A percentile compares a stretch with the other conserved stretches of the same genome.
phyloP scores from a whole-genome alignment of 2,797 vertebrate species.

The Fistularia commersonii region DNA sequence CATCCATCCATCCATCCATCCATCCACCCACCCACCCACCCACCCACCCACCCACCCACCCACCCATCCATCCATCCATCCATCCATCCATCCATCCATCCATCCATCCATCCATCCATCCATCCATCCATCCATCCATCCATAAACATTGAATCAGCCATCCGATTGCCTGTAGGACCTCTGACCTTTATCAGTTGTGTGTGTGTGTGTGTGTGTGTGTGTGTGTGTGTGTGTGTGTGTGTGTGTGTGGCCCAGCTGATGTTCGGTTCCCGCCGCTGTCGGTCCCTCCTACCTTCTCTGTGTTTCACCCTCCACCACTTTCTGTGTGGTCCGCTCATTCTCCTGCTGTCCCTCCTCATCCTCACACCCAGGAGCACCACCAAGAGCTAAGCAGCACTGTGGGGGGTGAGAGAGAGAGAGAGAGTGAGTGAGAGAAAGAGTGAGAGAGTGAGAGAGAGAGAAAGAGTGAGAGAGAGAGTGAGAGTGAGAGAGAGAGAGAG shows the following conservation, averaged over 20 bases:
- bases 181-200: neutral
- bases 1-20: no score
- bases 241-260: no score
- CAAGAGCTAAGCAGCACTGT: conserved; percentile 16
- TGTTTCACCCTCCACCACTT: conserved; percentile 5
- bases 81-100: no score
- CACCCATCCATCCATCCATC: no score
- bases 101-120: no score
- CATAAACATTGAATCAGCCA: neutral
- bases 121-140: neutral
- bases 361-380: no score
- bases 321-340: conserved; percentile 27
- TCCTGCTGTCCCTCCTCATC: conserved; percentile 16
- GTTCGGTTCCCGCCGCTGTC: conserved; percentile 23
- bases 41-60: no score
- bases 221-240: neutral
- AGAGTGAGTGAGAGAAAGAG: neutral
- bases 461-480: neutral
- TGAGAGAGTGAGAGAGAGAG: conserved; percentile 2
- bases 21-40: no score
- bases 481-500: conserved; percentile 6
- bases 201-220: neutral
- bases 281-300: conserved; percentile 21
- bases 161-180: neutral
- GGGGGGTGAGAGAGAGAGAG: conserved; percentile 7